A percentile compares a stretch with the other conserved stretches of the same genome.
phyloP scores from a whole-genome alignment of 2,797 vertebrate species.

The Melanotaenia parkinsoni region DNA sequence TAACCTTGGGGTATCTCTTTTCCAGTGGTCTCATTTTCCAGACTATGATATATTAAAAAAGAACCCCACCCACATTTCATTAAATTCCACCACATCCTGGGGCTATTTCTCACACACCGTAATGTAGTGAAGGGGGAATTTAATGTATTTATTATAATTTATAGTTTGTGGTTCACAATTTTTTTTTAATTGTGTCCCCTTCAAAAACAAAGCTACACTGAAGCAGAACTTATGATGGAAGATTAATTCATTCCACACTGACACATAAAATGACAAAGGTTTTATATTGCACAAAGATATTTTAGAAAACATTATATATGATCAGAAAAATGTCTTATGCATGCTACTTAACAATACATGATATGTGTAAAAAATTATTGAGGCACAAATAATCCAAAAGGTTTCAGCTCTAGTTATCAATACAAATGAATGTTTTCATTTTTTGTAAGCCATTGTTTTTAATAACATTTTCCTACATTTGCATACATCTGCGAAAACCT shows the following conservation, averaged over 20 bases:
- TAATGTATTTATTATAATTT: constrained; percentile 57
- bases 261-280: not conserved
- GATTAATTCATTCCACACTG: not conserved
- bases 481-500: not conserved
- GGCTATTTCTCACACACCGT: constrained; percentile 60
- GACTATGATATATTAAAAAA: constrained; percentile 22
- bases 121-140: constrained; percentile 9
- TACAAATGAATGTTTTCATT: too few relatives aligned
- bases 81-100: constrained; percentile 29
- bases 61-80: constrained; percentile 27
- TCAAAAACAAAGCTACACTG: constrained; percentile 17
- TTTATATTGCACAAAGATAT: not conserved
- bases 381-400: not conserved
- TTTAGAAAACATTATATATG: not conserved
- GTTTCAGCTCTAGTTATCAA: not conserved
- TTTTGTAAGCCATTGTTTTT: not conserved
- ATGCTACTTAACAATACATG: not conserved
- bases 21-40: constrained; percentile 8
- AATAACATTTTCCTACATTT: not conserved
- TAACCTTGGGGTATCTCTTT: constrained; percentile 21
- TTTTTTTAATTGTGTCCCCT: constrained; percentile 15
- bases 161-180: constrained; percentile 20
- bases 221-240: not conserved
- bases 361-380: not conserved
- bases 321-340: not conserved